A percentile compares a stretch with the other conserved stretches of the same genome.
phyloP scores from a whole-genome alignment of 2,888 invertebrate species.

The Dyspetes luteomarginatus region DNA sequence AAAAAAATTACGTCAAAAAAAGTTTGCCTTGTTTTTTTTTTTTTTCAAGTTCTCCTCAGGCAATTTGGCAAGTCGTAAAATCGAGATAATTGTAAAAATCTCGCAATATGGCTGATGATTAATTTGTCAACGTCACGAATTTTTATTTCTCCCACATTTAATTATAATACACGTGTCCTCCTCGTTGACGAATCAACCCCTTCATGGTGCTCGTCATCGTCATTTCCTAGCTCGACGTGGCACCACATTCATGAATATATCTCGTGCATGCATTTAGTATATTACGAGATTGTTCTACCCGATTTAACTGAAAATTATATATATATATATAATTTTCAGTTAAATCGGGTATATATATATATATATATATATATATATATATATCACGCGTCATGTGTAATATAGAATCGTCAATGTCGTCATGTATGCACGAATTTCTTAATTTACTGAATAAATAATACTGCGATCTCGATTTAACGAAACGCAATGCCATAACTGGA shows the following conservation, averaged over 20 bases:
- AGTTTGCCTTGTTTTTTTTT: background rate
- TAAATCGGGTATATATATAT: too few species aligned
- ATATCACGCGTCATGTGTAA: too few species aligned
- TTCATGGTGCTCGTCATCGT: conserved; percentile 13
- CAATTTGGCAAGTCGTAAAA: conserved; percentile 36
- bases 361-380: too few species aligned
- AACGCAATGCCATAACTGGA: too few species aligned
- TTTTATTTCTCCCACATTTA: conserved; percentile 9
- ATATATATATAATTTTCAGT: too few species aligned
- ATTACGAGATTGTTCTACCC: conserved; percentile 42
- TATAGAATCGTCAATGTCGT: too few species aligned
- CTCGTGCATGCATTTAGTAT: background rate
- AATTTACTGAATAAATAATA: background rate
- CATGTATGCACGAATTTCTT: background rate
- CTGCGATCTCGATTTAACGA: too few species aligned
- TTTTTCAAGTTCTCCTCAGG: background rate
- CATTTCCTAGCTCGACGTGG: background rate
- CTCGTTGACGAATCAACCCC: conserved; percentile 28
- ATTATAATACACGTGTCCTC: background rate
- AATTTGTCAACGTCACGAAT: conserved; percentile 26
- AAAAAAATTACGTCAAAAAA: too few species aligned
- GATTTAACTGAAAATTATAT: conserved; percentile 33
- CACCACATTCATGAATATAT: conserved; percentile 8
- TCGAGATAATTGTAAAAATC: conserved; percentile 3
- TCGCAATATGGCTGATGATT: conserved; percentile 6